Conservation (phyloP, 2,888 invertebrate genomes). For the Epinotia nisella region DNA sequence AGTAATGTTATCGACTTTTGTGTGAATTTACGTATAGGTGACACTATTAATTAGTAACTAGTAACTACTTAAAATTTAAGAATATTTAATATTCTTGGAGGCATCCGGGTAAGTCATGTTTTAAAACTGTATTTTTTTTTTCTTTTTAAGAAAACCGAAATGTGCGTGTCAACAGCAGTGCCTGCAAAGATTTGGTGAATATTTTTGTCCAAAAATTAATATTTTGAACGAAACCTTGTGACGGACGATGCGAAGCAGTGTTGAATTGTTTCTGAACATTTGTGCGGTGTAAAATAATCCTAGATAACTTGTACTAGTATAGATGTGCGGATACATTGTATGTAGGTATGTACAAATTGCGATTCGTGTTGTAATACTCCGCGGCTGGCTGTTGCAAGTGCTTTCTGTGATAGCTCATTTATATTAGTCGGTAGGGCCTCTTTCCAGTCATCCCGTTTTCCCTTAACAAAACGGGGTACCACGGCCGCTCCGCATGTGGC, state of each 20-base stretch:
- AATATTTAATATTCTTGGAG: background rate
- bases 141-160: background rate
- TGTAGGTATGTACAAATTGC: slow-evolving; percentile 10
- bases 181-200: background rate
- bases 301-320: background rate
- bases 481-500: background rate
- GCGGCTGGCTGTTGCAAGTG: slow-evolving; percentile 5
- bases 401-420: background rate
- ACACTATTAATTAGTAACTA: too few species aligned
- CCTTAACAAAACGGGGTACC: background rate
- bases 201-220: background rate
- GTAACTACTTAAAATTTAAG: too few species aligned
- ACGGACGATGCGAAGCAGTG: slow-evolving; percentile 2
- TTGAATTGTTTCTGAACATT: background rate
- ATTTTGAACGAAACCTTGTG: background rate
- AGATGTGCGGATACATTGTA: slow-evolving; percentile 13
- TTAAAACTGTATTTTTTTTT: background rate
- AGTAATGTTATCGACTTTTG: too few species aligned
- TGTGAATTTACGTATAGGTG: too few species aligned
- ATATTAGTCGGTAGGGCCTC: background rate
- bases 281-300: slow-evolving; percentile 7
- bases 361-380: slow-evolving; percentile 10
- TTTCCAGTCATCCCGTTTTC: background rate
- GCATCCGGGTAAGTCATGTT: slow-evolving; percentile 14
- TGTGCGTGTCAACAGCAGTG: slow-evolving; percentile 5